phyloP scores from a whole-genome alignment of 2,888 invertebrate species.

The Phania funesta region DNA sequence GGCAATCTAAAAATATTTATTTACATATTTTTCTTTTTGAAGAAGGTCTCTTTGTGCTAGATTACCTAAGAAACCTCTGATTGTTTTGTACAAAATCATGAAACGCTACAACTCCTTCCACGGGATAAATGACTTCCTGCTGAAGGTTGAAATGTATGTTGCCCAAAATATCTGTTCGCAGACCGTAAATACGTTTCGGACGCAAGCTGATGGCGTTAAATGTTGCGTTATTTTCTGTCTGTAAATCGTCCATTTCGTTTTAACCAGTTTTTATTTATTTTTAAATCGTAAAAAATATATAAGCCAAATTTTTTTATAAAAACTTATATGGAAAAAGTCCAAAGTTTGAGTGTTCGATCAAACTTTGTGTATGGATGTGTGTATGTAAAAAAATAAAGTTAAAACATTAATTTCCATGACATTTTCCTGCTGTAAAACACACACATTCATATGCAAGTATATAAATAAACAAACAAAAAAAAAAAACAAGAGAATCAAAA shows the following conservation, averaged over 20 bases:
- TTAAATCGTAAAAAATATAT: neutral
- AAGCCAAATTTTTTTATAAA: neutral
- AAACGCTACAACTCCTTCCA: slow-evolving; percentile 87
- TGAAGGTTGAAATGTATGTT: slow-evolving; percentile 88
- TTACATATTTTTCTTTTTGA: neutral
- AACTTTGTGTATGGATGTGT: slow-evolving; percentile 23
- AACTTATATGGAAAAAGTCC: neutral
- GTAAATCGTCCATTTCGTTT: slow-evolving; percentile 37
- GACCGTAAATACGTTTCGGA: slow-evolving; percentile 79
- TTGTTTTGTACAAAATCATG: slow-evolving; percentile 87
- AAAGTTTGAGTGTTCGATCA: slow-evolving; percentile 20
- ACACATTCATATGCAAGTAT: neutral
- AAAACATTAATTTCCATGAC: slow-evolving; percentile 55
- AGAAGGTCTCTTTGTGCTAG: neutral
- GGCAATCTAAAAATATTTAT: slow-evolving; percentile 72
- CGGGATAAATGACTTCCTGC: slow-evolving; percentile 89
- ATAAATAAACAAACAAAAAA: slow-evolving; percentile 48
- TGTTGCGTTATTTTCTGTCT: neutral
- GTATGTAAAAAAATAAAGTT: neutral
- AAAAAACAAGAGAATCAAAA: neutral
- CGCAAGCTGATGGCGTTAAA: slow-evolving; percentile 74
- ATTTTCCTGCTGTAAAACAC: slow-evolving; percentile 43
- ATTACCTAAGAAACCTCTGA: slow-evolving; percentile 85
- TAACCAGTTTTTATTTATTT: neutral
- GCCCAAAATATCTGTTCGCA: slow-evolving; percentile 81